Conservation (phyloP, 2,113 vertebrate genomes). For the Peucedramus taeniatus region DNA sequence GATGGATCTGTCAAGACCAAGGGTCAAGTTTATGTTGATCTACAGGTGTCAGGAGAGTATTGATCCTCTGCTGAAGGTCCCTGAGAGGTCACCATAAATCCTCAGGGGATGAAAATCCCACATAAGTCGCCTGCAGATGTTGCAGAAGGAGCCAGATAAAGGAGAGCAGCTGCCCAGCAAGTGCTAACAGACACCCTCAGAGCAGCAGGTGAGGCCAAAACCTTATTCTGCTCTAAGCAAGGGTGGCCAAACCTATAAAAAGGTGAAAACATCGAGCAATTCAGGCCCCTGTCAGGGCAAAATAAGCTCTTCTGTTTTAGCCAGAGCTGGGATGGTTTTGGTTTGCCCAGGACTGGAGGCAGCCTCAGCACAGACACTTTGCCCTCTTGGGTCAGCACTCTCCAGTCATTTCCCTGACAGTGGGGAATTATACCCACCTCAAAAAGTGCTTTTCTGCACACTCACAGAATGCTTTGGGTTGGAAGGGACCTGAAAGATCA, state of each 20-base stretch:
- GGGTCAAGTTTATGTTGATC: constrained; percentile 72
- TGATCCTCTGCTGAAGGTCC: constrained; percentile 46
- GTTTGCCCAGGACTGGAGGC: accelerated
- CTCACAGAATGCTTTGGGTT: neutral
- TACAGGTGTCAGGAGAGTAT: constrained; percentile 49
- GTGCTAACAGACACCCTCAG: neutral
- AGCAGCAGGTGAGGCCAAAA: neutral
- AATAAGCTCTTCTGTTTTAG: neutral
- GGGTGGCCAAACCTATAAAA: neutral
- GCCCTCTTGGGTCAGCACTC: neutral
- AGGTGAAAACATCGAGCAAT: neutral
- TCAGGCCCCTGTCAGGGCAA: neutral
- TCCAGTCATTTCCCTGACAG: neutral
- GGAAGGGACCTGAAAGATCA: neutral
- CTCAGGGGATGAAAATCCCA: constrained; percentile 12
- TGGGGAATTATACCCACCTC: neutral
- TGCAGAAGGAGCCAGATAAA: constrained; percentile 27
- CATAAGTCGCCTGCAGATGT: neutral
- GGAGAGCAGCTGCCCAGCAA: neutral
- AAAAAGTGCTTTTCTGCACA: neutral
- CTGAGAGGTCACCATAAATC: constrained; percentile 27
- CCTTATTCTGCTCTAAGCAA: neutral
- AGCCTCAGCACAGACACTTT: neutral
- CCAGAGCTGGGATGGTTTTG: neutral
- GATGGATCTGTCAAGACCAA: constrained; percentile 52